Percentiles rank a stretch among this genome's conserved stretches.
phyloP scores from a whole-genome alignment of 2,888 invertebrate genomes.

The Troglohyphantes excavatus region DNA sequence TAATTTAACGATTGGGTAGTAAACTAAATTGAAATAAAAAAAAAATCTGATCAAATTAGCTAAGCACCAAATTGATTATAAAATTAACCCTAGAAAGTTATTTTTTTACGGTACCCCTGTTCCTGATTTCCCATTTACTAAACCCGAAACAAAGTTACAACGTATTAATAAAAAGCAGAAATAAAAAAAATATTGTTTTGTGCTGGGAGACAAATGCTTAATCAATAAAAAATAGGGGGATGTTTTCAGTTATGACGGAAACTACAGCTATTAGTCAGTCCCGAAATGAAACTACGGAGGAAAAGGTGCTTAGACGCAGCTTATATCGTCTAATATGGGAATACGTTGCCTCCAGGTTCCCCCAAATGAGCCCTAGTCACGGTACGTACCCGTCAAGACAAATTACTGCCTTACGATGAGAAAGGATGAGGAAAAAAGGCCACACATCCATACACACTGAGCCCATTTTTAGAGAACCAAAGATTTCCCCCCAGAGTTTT shows the following conservation, averaged over 20 bases:
- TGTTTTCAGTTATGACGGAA: constrained; percentile 73
- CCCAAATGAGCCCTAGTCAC: constrained; percentile 69
- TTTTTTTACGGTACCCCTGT: constrained; percentile 26
- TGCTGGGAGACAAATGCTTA: constrained; percentile 68
- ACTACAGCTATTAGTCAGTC: constrained; percentile 69
- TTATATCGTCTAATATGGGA: constrained; percentile 76
- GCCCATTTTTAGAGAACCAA: constrained; percentile 65
- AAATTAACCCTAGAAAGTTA: constrained; percentile 41
- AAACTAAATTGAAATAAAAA: no score
- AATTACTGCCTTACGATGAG: constrained; percentile 61
- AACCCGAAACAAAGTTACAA: constrained; percentile 48
- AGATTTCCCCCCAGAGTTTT: constrained; percentile 61
- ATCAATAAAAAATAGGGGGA: constrained; percentile 67
- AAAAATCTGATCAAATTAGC: background rate
- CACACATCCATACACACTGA: constrained; percentile 37
- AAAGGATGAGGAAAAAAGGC: constrained; percentile 50
- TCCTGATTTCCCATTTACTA: constrained; percentile 42
- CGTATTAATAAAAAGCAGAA: constrained; percentile 49
- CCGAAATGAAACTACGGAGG: constrained; percentile 57
- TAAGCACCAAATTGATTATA: constrained; percentile 27
- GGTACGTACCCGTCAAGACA: constrained; percentile 68
- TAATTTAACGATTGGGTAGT: no score
- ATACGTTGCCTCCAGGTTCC: constrained; percentile 43
- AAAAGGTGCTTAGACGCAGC: constrained; percentile 68
- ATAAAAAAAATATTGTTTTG: constrained; percentile 54